Evolutionary conservation across 1,140 invertebrate species (phyloP).

Genomic region (Panulirus ornatus): DNA sequence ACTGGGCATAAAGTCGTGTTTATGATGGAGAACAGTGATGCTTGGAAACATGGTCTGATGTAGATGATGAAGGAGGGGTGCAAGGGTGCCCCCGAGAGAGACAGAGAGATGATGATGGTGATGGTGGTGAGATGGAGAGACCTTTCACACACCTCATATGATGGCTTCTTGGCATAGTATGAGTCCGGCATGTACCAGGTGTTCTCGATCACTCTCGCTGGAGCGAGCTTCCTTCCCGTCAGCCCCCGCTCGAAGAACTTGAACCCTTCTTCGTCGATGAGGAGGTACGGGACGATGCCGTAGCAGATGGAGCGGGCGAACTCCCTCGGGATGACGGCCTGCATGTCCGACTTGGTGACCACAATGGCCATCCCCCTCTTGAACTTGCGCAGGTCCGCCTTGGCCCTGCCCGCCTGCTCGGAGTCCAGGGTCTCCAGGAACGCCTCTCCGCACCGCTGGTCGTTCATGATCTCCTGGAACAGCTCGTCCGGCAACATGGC

Average conservation of each 20-base stretch:
- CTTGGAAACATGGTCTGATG: neutral
- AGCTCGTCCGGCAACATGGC: slow-evolving; percentile 72
- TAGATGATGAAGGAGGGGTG: neutral
- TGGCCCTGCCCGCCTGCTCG: slow-evolving; percentile 80
- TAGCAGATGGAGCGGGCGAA: slow-evolving; percentile 85
- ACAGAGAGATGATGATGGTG: neutral
- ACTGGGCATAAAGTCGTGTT: too few species aligned
- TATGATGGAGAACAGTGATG: too few species aligned
- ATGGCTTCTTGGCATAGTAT: slow-evolving; percentile 63
- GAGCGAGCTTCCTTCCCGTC: slow-evolving; percentile 79
- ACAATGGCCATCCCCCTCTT: slow-evolving; percentile 78
- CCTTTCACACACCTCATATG: slow-evolving; percentile 28
- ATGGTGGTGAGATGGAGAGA: neutral
- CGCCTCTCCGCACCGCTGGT: slow-evolving; percentile 80
- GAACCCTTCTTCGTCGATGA: slow-evolving; percentile 87
- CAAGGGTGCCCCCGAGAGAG: neutral
- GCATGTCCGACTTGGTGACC: slow-evolving; percentile 87
- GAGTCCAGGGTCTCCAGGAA: slow-evolving; percentile 79
- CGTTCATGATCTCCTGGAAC: slow-evolving; percentile 80
- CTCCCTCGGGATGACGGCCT: slow-evolving; percentile 87
- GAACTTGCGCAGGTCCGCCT: slow-evolving; percentile 76
- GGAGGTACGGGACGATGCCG: slow-evolving; percentile 86
- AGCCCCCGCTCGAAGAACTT: slow-evolving; percentile 83
- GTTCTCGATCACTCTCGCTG: slow-evolving; percentile 71
- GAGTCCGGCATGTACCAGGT: slow-evolving; percentile 73